Base-by-base conservation (phyloP, 2,113 vertebrate genomes). In the Chaetodon trifascialis region DNA sequence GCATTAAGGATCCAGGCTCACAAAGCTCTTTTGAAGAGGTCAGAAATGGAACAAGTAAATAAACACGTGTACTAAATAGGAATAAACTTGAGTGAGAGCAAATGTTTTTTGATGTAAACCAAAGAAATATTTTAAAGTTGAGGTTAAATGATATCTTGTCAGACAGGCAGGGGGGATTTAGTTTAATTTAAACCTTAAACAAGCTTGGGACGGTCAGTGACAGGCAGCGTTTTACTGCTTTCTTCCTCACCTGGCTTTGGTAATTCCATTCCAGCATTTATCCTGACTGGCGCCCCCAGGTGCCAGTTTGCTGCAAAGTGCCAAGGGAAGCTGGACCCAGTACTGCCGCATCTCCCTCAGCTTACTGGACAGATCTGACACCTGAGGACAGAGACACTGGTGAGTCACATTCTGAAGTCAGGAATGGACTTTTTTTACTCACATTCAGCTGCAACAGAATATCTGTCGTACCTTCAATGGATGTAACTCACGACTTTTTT, bases 191-290 rank as follows among this genome's bases (percentile, higher is more conserved):
- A 49, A 49, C 5, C 17, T 55, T 55, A 5, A 49, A 49, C 5
- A 36, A 7, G 14, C 19, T 38, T 38, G 12, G 11, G 14, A 40
- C 11, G 47, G 16, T 36, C 49, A 9, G 38, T 34, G 23, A 62
- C 5, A 30, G 30, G 30, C 30, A 30, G 30, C 30, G 30, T 30
- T 30, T 30, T 30, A 30, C 23, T 10, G 15, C 4, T 69, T 40
- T 74, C 17, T 68, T 52, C 0, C 86, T 84, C 92, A 98, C 97
- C 96, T 97, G 90, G 95, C 95, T 93, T 94, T 97, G 74, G 94
- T 93, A 73, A 97, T 96, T 66, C 97, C 97, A 0, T 99, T 99
- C 97, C 97, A 99, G 86, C 97, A 99, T 84, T 95, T 97, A 67
- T 98, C 97, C 0, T 97, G 96, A 0, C 82, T 92, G 0, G 66